These are phyloP conservation scores for Neoascia interrupta DNA, from an alignment of 2,888 invertebrate species.

Conservation along the genomic window DNA sequence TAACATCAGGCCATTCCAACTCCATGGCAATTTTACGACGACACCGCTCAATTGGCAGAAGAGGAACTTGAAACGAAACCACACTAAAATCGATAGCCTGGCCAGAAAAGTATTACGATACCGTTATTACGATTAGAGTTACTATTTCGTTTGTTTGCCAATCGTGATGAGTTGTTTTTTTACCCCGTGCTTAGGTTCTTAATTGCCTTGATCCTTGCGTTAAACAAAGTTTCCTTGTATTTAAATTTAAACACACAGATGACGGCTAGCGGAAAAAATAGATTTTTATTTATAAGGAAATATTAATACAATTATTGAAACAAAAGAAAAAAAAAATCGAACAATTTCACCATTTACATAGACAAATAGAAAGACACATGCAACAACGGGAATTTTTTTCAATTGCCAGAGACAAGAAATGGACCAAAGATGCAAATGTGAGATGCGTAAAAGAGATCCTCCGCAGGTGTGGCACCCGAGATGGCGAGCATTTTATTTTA, in stretches of 20 bases:
- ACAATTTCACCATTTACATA: conserved; percentile 44
- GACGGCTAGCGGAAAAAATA: conserved; percentile 8
- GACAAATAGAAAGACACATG: conserved; percentile 32
- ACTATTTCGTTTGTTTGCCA: conserved; percentile 28
- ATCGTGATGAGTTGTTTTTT: conserved; percentile 17
- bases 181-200: conserved; percentile 17
- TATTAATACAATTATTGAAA: conserved; percentile 10
- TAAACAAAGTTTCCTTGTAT: neutral
- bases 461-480: too few relatives aligned
- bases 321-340: conserved; percentile 22
- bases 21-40: conserved; percentile 18
- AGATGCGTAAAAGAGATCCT: too few relatives aligned
- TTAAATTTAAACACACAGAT: neutral
- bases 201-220: neutral
- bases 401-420: too few relatives aligned
- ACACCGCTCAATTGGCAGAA: conserved; percentile 44
- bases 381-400: neutral
- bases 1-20: conserved; percentile 71
- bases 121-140: conserved; percentile 1
- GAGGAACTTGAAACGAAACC: conserved; percentile 2
- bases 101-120: conserved; percentile 27
- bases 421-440: too few relatives aligned
- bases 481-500: too few relatives aligned
- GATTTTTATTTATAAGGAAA: conserved; percentile 30
- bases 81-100: neutral